Evolutionary conservation across 2,888 invertebrate genomes (phyloP).

Genomic region (Calameuta filiformis): DNA sequence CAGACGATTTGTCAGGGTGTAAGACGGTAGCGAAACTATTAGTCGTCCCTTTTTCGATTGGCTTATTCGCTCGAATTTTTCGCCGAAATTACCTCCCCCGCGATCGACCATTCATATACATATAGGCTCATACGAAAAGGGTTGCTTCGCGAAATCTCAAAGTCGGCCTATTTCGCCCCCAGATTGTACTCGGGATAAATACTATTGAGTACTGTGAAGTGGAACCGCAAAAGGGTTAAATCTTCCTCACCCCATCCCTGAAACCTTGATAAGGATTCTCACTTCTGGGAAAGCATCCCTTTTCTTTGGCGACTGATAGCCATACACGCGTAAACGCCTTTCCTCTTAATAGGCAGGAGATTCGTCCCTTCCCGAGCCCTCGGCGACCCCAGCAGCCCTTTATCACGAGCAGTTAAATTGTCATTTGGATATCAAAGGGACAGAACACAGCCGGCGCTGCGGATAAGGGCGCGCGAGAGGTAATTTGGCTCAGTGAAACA

Average conservation of each 20-base stretch:
- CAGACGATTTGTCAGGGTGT: slow-evolving; percentile 62
- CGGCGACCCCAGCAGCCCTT: slow-evolving; percentile 4
- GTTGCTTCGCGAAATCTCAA: background rate
- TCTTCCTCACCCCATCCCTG: background rate
- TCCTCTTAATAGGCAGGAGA: background rate
- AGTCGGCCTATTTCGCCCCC: background rate
- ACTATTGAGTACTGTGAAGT: background rate
- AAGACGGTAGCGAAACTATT: slow-evolving; percentile 62
- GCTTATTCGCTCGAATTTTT: slow-evolving; percentile 9
- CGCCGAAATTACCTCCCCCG: background rate
- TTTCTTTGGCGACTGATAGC: background rate
- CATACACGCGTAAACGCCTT: slow-evolving; percentile 1
- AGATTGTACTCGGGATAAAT: background rate
- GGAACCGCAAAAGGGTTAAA: background rate
- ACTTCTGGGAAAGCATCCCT: background rate
- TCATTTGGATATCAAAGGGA: slow-evolving; percentile 67
- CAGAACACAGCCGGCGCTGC: slow-evolving; percentile 54
- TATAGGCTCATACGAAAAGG: background rate
- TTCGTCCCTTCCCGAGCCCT: background rate
- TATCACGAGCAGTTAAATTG: slow-evolving; percentile 64
- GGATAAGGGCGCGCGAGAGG: slow-evolving; percentile 62
- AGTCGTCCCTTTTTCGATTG: slow-evolving; percentile 36
- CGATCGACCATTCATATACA: background rate
- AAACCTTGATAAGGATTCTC: background rate
- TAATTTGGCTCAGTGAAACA: slow-evolving; percentile 65